Evolutionary conservation across 2,797 vertebrate species (phyloP), one percentile per base, ranked within the genome.

Genomic region (Enteromius viviparus): DNA sequence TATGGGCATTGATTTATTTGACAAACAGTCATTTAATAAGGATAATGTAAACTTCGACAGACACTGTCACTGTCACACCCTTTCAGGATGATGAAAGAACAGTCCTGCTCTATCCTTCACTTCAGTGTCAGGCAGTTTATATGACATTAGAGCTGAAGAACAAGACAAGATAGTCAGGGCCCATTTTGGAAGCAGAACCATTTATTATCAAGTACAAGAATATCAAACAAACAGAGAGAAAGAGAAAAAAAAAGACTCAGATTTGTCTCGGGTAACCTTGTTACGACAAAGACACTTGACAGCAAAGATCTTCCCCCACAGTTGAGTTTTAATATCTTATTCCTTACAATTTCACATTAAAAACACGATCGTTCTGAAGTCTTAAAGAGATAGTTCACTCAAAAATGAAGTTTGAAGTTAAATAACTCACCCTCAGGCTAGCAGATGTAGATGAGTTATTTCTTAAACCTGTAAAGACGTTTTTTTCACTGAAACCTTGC

Each of bases 191-290:
- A 94, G 93, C 92, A 92, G 87, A 92, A 93, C 91, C 85, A 91
- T 96, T 96, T 95, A 96, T 95, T 96, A 93, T 93, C 91, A 95
- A 95, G 94, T 94, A 95, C 92, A 93, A 94, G 93, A 93, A 94
- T 95, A 95, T 94, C 92, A 96, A 95, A 95, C 92, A 89, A 93
- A 92, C 72, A 64, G 85, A 87, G 62, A 69, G 17, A 66, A 91
- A 93, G 90, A 91, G 88, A 89, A 87, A 78, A 82, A 88, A 85
- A 78, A 81, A 85, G 86, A 89, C 87, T 77, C 89, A 91, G 92
- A 85, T 88, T 90, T 91, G 85, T 85, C 82, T 93, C 89, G 89
- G 85, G 89, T 89, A 75, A 89, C 88, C 91, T 91, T 11, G 23
- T 80, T 78, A 90, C 89, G 87, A 90, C 88, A 94, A 88, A 92